Evolutionary conservation across 2,888 invertebrate species (phyloP), one percentile per base, ranked within the genome.

Genomic region (Lampropteryx suffumata): DNA sequence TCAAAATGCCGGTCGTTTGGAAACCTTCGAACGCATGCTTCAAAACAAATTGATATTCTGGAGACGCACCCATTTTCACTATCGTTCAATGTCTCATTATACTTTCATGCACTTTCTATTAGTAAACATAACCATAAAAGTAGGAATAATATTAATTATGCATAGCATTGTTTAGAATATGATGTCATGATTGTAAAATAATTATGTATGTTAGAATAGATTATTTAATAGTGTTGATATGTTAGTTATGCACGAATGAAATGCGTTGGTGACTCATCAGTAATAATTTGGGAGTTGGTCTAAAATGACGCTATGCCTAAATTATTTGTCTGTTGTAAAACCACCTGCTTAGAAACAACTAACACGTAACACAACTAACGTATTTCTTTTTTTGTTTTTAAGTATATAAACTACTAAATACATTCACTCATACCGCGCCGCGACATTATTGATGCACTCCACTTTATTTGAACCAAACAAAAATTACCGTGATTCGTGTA

Each of bases 61-160:
- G 45, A 48, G 55, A 50, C 71, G 68, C 57, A 29, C 49, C 55
- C 62, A 75, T 80, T 89, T 89, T 89, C 89, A 88, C 89, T 89
- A 84, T 89, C 89, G 75, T 84, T 86, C 78, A 81, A 77, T 78
- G 81, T 76, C 65, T 72, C 71, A 83, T 82, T 84, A 80, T 82
- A 66, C 67, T 64, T 50, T 24, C 24, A 24, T 24, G 71, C 76
- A 82, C 89, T 89, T 89, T 89, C 88, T 87, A 82, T 17, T 80
- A 77, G 78, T 78, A 75, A 77, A 73, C 76, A 73, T 66, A 66
- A 59, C 72, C 75, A 67, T 77, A 72, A 65, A 59, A 57, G 61
- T 58, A 46, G 58, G 71, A 67, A 71, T 73, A 66, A 65, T 68
- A 69, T 59, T 67, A 67, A 69, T 57, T 67, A 64, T 61, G 63